Evolutionary conservation across 2,113 vertebrate species (phyloP), one percentile per base, ranked within the genome.

Genomic region (Odontesthes bonariensis): DNA sequence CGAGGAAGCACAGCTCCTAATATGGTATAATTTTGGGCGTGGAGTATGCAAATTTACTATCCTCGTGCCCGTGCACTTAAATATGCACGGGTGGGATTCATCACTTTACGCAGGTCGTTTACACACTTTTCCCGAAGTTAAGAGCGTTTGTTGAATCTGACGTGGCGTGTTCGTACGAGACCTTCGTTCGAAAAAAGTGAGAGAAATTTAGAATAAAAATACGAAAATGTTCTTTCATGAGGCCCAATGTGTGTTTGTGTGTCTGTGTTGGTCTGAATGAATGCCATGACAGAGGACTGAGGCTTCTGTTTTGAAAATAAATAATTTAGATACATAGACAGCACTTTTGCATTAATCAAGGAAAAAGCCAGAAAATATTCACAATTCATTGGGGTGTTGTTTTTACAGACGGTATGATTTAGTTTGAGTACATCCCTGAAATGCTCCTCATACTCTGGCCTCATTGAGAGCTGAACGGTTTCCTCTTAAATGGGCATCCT

Each of bases 301-400:
- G 38, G 58, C 19, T 27, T 23, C 3, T 54, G 47, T 61, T 56
- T 40, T 73, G 55, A 67, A 69, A 73, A 69, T 0, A 75, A 65
- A 69, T 49, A 14, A 67, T 66, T 75, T 16, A 54, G 3, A 64
- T 58, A 70, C 51, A 9, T 20, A 51, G 60, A 68, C 59, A 58
- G 52, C 13, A 8, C 53, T 53, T n/a, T 54, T 77, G 46, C 57
- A 53, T 67, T 57, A 77, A 63, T 80, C 14, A 33, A 56, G 47
- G 61, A 58, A 40, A 72, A 64, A 73, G 47, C 57, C 75, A 75
- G 54, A 69, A 68, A 72, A 67, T 51, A 32, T 16, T 64, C 63
- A 75, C 59, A 44, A 42, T 56, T 47, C 56, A 16, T 57, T 56
- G 58, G 58, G 56, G 57, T 59, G 54, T 75, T 67, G 49, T 54